A percentile compares a stretch with the other conserved stretches of the same genome.
Evolutionary conservation across 2,113 vertebrate species (phyloP).

Genomic region (Rana temporaria): DNA sequence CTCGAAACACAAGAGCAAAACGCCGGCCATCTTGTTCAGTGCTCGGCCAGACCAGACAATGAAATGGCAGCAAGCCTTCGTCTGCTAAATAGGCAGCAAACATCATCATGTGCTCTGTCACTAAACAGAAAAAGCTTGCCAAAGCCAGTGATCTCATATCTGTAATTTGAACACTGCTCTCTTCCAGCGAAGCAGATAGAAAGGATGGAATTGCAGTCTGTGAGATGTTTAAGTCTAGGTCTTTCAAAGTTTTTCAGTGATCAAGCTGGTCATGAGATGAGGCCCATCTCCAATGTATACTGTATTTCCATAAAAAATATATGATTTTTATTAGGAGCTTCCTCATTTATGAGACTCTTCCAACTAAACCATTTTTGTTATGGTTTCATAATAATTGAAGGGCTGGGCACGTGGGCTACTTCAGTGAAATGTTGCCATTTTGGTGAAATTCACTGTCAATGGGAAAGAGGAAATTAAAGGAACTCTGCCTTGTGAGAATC

Average conservation of each 20-base stretch:
- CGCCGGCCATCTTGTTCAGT: constrained; percentile 5
- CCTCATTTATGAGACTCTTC: too few species aligned
- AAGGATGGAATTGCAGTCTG: constrained; percentile 38
- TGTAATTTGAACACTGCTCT: not conserved
- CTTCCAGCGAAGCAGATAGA: not conserved
- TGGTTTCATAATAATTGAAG: too few species aligned
- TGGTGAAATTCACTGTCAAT: too few species aligned
- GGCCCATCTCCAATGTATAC: not conserved
- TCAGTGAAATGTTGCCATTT: too few species aligned
- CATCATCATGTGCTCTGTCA: not conserved
- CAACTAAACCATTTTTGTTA: too few species aligned
- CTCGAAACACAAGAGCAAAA: not conserved
- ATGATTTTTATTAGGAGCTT: too few species aligned
- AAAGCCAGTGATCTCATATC: not conserved
- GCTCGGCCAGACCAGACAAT: constrained; percentile 19
- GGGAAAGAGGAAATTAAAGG: too few species aligned
- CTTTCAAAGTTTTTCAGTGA: not conserved
- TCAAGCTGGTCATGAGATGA: not conserved
- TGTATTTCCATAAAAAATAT: too few species aligned
- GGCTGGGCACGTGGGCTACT: too few species aligned
- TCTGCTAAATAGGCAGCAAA: constrained; percentile 12
- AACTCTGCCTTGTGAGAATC: too few species aligned
- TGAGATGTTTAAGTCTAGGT: constrained; percentile 10
- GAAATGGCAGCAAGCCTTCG: not conserved
- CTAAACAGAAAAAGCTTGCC: not conserved